Evolutionary conservation across 2,113 vertebrate species (phyloP), one percentile per base, ranked within the genome.

Genomic region (Ailurus styani): DNA sequence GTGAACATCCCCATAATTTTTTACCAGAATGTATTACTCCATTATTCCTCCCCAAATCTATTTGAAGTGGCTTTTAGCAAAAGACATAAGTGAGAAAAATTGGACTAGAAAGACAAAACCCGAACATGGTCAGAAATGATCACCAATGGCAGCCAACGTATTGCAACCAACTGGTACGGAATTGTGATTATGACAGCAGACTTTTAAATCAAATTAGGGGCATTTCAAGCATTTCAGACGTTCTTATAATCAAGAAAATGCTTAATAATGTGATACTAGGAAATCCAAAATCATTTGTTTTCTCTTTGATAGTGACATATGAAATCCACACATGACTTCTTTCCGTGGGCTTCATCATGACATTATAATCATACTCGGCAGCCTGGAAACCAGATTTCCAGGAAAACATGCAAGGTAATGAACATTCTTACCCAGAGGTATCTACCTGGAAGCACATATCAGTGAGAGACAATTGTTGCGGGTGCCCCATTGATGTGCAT

Each of bases 11-110:
- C 5, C 25, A n/a, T 57, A 62, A 52, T 87, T 90, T 90, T 90
- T 89, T 37, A 87, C 37, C 45, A 21, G 18, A 84, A 96, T 55
- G 2, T 47, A 52, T 88, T 47, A 82, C 42, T 83, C 31, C 12
- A 54, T 4, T 68, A n/a, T 81, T 55, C 29, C 45, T 21, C 7
- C 6, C 25, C 45, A 77, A 73, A 79, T 60, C 29, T 81, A 87
- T 90, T 84, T 96, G 45, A 95, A 23, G 14, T 96, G 42, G 23
- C 3, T 87, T 95, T 75, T 79, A 93, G 29, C 18, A 95, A 94
- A 88, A 93, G 40, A 83, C 0, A 4, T 57, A 68, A 70, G 9
- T 31, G 45, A 68, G 29, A 70, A 85, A 88, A 90, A 57, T n/a
- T 93, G 50, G 42, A 64, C 20, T 60, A 77, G 50, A 96, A 92